Evolutionary conservation across 2,113 vertebrate genomes (phyloP), one percentile per base, ranked within the genome.

Genomic region (Terrapene triunguis): DNA sequence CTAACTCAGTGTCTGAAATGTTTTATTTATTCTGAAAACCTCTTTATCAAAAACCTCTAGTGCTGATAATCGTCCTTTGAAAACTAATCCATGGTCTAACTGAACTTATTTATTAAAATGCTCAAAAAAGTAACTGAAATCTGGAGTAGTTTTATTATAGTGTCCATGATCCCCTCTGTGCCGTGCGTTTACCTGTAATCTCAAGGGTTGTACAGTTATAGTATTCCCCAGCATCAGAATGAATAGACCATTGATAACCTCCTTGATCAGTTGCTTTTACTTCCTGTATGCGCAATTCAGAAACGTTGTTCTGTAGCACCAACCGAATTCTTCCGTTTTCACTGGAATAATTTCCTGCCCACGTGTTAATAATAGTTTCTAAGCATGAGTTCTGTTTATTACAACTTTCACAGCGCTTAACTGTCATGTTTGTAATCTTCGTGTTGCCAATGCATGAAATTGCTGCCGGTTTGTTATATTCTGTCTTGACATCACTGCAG

Each of bases 181-280:
- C 65, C 4, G 1, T 72, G n/a, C 10, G 21, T 38, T 72, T 72
- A 72, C 65, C 65, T 72, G n/a, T 38, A n/a, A 72, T 22, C n/a
- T 38, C n/a, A 19, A 72, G 65, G 35, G 9, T 22, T 22, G 9
- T 11, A 21, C 65, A 72, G 10, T 4, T 9, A 3, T 5, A 0
- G 2, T 0, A 0, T 21, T 72, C 8, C 9, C 65, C 65, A 3
- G 0, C 1, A 1, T 38, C 4, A 22, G n/a, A n/a, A 38, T 10
- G 5, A 72, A 72, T 2, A 72, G 22, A 3, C 65, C 35, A 72
- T 22, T 38, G 1, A 72, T 72, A 72, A 21, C 4, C 9, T 72
- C 65, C n/a, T 72, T n/a, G n/a, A 72, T 72, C 65, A 22, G 65
- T 11, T 19, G 21, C 9, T 22, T 72, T 72, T 22, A 21, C n/a